Conservation (phyloP, 2,888 invertebrate species). For the Drosophila parthenogenetica region DNA sequence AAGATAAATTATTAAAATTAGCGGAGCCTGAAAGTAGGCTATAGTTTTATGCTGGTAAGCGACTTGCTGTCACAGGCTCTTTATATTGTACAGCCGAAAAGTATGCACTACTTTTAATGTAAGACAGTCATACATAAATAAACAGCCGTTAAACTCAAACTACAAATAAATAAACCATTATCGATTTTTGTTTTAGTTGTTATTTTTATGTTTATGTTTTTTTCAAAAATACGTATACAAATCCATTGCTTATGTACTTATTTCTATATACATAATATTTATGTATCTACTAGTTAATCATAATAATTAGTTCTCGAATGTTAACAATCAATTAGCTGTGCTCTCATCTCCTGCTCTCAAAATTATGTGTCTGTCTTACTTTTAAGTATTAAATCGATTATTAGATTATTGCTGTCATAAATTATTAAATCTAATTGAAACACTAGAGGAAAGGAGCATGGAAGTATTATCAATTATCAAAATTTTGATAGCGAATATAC, state of each 20-base stretch:
- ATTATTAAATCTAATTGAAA: conserved; percentile 76
- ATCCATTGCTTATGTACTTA: conserved; percentile 49
- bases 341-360: conserved; percentile 4
- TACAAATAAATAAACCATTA: neutral
- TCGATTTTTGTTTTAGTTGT: neutral
- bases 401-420: conserved; percentile 77
- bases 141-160: neutral
- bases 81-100: neutral
- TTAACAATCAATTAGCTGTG: conserved; percentile 29
- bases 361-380: conserved; percentile 23
- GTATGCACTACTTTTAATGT: conserved; percentile 17
- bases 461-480: conserved; percentile 32
- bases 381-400: conserved; percentile 67
- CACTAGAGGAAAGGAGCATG: conserved; percentile 52
- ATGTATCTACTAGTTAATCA: conserved; percentile 13
- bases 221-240: conserved; percentile 56
- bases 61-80: neutral
- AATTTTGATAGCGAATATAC: conserved; percentile 44
- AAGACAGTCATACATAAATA: neutral
- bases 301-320: conserved; percentile 49
- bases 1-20: too few relatives aligned
- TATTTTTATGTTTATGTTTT: conserved; percentile 22
- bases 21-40: conserved; percentile 15
- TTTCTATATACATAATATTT: conserved; percentile 34
- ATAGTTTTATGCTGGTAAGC: neutral